Conservation (phyloP, 2,797 vertebrate species). For the Nasua narica region DNA sequence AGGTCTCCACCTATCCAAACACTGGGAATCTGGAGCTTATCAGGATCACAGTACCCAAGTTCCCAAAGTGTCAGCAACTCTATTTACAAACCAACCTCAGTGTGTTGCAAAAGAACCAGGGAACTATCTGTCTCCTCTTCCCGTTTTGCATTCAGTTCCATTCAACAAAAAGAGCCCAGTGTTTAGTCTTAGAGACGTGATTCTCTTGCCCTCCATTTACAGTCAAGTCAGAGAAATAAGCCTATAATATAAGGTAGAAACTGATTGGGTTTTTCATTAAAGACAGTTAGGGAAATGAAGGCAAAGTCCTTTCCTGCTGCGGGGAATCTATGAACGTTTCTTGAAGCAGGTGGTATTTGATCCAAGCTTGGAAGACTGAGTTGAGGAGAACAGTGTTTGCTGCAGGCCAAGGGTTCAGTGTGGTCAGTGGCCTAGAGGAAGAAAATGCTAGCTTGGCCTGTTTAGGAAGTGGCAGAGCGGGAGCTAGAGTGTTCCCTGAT, state of each 20-base stretch:
- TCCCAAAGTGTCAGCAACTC: background rate
- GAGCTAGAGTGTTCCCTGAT: background rate
- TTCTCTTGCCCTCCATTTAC: background rate
- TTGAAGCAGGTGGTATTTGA: background rate
- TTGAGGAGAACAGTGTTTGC: background rate
- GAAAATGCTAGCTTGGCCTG: background rate
- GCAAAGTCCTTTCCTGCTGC: background rate
- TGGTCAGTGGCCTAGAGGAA: background rate
- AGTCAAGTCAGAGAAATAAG: background rate
- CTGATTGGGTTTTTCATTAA: background rate
- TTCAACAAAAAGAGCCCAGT: background rate
- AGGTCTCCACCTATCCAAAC: background rate
- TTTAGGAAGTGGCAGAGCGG: background rate
- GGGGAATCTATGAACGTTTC: background rate
- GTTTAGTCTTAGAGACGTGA: background rate
- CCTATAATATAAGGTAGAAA: background rate
- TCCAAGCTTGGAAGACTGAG: background rate
- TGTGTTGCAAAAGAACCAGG: background rate
- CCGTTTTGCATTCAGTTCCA: background rate
- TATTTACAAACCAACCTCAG: background rate
- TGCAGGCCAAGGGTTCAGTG: background rate
- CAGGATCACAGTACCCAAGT: background rate
- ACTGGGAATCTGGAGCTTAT: background rate
- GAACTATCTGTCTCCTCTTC: background rate
- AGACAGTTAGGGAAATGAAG: background rate